These are phyloP conservation scores for Chouioia cunea DNA, from an alignment of 2,888 invertebrate species.

Conservation along the genomic window DNA sequence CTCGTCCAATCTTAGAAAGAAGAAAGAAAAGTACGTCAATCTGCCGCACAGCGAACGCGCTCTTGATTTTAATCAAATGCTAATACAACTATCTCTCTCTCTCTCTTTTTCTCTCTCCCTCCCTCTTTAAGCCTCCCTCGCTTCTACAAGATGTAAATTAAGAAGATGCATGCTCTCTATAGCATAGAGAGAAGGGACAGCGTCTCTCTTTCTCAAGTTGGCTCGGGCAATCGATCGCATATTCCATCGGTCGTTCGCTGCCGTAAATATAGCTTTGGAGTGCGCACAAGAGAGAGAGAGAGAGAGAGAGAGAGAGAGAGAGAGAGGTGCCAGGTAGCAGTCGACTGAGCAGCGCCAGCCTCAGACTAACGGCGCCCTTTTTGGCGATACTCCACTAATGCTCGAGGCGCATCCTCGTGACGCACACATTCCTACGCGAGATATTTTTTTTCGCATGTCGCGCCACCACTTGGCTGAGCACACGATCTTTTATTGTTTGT, in stretches of 20 bases:
- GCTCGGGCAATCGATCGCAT: constrained; percentile 42
- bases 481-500: constrained; percentile 8
- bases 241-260: constrained; percentile 46
- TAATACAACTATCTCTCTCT: no score
- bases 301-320: neutral
- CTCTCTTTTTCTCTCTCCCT: no score
- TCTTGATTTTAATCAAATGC: constrained; percentile 16
- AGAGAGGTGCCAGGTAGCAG: constrained; percentile 28
- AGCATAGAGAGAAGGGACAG: constrained; percentile 24
- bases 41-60: no score
- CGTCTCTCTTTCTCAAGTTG: constrained; percentile 8
- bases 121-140: no score
- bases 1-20: no score
- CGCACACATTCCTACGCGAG: constrained; percentile 6
- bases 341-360: no score
- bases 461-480: neutral
- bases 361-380: constrained; percentile 24
- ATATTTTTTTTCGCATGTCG: neutral
- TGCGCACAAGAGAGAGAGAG: no score
- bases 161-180: constrained; percentile 10
- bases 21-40: no score
- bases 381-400: constrained; percentile 43
- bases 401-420: constrained; percentile 3
- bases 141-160: constrained; percentile 27
- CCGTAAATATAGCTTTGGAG: constrained; percentile 36